Base-by-base conservation (phyloP, 2,888 invertebrate genomes). In the Frankliniella intonsa region DNA sequence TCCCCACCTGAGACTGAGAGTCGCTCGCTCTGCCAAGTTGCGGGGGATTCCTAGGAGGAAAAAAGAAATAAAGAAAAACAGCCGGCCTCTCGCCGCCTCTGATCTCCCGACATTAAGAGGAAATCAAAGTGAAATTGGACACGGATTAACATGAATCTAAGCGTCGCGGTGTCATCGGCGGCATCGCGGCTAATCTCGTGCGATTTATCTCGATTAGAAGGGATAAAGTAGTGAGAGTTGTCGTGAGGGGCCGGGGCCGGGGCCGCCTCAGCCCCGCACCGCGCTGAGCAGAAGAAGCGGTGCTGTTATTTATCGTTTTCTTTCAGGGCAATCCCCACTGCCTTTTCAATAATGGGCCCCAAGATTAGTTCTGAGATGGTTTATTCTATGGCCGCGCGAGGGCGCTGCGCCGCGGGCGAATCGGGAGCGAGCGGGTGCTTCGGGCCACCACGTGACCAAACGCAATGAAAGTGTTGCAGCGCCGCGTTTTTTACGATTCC, bases 1-100 rank as follows among this genome's bases (percentile, higher is more conserved):
- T 25, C 25, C 25, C 69, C 69, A 76, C 69, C 69, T 76, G 69
- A 76, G 69, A 22, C 69, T 76, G 22, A 38, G 69, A 76, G 69
- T 76, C 38, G 2, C 38, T 38, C 38, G 69, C 69, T 76, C 38
- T 25, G 69, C 69, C 69, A 76, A 76, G 69, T 69, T 9, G 69
- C 10, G 22, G 14, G 8, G 11, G 69, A 10, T 76, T 76, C 22
- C 22, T 0, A 76, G 25, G 25, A 69, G 69, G n/a, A 65, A 65
- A 65, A n/a, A 65, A 12, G 65, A 65, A 69, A 22, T 0, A 22
- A 10, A n/a, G 69, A 12, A 25, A 25, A 25, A 12, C 25, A 76
- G 10, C 25, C 12, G 69, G 25, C 69, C 38, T 38, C 38, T 38
- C 38, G 38, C 38, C 38, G 38, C 38, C 38, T 38, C 38, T 38